Conservation (phyloP, 2,113 vertebrate species). For the Dicrurus megarhynchus region DNA sequence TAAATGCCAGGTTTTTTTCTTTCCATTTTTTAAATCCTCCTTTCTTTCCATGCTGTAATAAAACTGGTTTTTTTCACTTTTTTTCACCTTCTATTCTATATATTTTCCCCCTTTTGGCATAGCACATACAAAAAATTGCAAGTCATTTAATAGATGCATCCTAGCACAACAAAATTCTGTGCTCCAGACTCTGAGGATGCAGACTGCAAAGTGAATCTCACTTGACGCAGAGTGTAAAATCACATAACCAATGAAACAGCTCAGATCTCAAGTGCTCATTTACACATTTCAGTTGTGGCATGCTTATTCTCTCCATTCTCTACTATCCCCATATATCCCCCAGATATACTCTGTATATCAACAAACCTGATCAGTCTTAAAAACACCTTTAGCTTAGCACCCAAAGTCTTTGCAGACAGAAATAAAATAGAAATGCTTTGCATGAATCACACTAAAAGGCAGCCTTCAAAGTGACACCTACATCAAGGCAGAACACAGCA, state of each 20-base stretch:
- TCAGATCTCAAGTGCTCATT: background rate
- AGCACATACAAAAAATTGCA: background rate
- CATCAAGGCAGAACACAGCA: background rate
- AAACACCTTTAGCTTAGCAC: background rate
- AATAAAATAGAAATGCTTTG: background rate
- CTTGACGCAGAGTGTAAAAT: background rate
- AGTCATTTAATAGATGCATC: background rate
- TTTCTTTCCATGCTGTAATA: background rate
- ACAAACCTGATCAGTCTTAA: background rate
- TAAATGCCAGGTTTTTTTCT: background rate
- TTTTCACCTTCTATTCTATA: background rate
- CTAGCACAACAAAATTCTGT: background rate
- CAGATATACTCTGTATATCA: background rate
- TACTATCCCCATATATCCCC: background rate
- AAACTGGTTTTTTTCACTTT: background rate
- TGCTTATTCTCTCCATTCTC: background rate
- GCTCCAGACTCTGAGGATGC: background rate
- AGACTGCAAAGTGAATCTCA: background rate
- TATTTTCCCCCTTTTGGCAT: background rate
- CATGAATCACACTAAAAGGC: background rate
- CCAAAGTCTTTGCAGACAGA: background rate
- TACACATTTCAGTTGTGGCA: background rate
- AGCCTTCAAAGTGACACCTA: background rate
- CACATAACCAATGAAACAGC: background rate
- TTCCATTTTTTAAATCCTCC: background rate